These are phyloP conservation scores for Priocnemis perturbator DNA, from an alignment of 2,888 invertebrate genomes.

Conservation along the genomic window DNA sequence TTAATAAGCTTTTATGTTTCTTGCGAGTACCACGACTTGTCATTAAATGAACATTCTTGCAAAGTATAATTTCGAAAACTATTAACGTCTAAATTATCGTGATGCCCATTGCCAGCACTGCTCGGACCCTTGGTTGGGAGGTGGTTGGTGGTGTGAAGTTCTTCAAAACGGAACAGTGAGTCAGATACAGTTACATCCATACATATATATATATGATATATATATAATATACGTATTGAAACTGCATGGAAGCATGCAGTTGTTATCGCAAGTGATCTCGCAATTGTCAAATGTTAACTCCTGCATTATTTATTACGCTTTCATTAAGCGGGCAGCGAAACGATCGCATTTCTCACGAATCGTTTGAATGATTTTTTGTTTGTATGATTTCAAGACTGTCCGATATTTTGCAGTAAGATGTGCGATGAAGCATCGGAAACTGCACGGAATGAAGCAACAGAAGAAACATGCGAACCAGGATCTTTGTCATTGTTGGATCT, in stretches of 20 bases:
- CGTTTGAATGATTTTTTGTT: slow-evolving; percentile 76
- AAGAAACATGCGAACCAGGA: slow-evolving; percentile 20
- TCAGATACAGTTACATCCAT: too few relatives aligned
- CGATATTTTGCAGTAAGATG: slow-evolving; percentile 41
- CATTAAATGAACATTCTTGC: too few relatives aligned
- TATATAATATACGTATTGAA: neutral
- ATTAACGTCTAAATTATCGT: too few relatives aligned
- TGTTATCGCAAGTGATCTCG: too few relatives aligned
- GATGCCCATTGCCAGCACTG: neutral
- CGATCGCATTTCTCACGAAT: too few relatives aligned
- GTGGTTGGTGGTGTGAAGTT: neutral
- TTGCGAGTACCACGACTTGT: too few relatives aligned
- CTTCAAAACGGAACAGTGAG: neutral
- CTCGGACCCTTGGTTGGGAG: neutral
- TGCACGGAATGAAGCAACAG: slow-evolving; percentile 18
- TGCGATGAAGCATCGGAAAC: slow-evolving; percentile 41
- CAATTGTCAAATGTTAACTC: too few relatives aligned
- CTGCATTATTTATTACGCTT: too few relatives aligned
- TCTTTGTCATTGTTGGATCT: slow-evolving; percentile 62
- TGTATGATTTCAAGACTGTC: slow-evolving; percentile 77
- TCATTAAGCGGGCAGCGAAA: too few relatives aligned
- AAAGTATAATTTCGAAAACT: too few relatives aligned
- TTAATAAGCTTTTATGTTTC: too few relatives aligned
- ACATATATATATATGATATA: too few relatives aligned
- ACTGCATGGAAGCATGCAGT: neutral